Percentiles rank a stretch among this genome's conserved stretches.
phyloP scores from a whole-genome alignment of 2,888 invertebrate genomes.

The Agrilus biguttatus region DNA sequence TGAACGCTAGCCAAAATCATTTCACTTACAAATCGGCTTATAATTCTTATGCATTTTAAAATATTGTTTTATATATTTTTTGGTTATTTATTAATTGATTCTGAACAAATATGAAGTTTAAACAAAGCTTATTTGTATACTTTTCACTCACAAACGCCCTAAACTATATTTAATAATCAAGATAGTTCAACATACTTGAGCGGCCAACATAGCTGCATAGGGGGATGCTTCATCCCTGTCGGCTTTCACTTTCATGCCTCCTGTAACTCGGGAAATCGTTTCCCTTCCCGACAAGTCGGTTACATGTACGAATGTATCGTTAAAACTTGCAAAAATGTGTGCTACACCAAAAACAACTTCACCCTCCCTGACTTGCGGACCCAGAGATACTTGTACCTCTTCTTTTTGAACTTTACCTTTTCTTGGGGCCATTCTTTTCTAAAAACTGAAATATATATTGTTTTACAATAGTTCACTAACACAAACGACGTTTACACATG shows the following conservation, averaged over 20 bases:
- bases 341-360: constrained; percentile 98
- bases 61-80: too few species aligned
- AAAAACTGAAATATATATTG: too few species aligned
- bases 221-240: constrained; percentile 99
- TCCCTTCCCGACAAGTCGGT: constrained; percentile 97
- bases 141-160: constrained; percentile 3
- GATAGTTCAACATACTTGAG: constrained; percentile 53
- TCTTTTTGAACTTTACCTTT: too few species aligned
- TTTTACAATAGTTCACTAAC: too few species aligned
- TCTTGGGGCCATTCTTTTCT: too few species aligned
- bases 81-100: too few species aligned
- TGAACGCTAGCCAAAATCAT: too few species aligned
- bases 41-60: too few species aligned
- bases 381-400: constrained; percentile 89
- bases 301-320: constrained; percentile 99
- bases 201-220: constrained; percentile 99
- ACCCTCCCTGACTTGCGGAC: constrained; percentile 92
- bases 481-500: too few species aligned
- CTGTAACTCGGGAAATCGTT: constrained; percentile 89
- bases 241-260: constrained; percentile 99
- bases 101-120: too few species aligned
- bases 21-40: too few species aligned
- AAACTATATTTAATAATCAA: constrained; percentile 9
- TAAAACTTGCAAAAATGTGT: constrained; percentile 99
- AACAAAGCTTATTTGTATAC: too few species aligned